Percentiles rank a stretch among this genome's conserved stretches.
These are phyloP conservation scores for Palloptera scutellata DNA, from an alignment of 2,888 invertebrate species.

Conservation along the genomic window DNA sequence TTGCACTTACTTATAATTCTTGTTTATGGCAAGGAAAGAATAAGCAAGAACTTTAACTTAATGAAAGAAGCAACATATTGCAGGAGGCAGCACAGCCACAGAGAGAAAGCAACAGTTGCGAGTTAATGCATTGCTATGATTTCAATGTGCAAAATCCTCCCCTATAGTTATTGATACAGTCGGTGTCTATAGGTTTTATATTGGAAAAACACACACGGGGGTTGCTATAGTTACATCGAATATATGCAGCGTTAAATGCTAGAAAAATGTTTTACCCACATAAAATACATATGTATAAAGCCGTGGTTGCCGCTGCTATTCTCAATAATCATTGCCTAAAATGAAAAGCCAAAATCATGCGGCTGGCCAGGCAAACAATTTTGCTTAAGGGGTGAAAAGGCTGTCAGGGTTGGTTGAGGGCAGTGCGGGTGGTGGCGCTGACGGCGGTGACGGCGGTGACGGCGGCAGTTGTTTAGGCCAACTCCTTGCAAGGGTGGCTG, in stretches of 20 bases:
- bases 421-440: background rate
- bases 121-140: constrained; percentile 15
- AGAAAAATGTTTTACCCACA: constrained; percentile 34
- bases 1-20: too few species aligned
- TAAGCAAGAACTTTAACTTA: constrained; percentile 3
- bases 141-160: constrained; percentile 21
- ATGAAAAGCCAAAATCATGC: too few species aligned
- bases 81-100: constrained; percentile 12
- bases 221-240: constrained; percentile 6
- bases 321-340: too few species aligned
- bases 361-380: too few species aligned
- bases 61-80: constrained; percentile 21
- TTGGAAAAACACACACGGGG: background rate
- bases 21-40: background rate
- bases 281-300: background rate
- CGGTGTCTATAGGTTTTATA: background rate
- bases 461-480: background rate
- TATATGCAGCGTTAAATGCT: constrained; percentile 36
- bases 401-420: background rate
- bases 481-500: too few species aligned
- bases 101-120: constrained; percentile 23
- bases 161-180: background rate
- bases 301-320: too few species aligned
- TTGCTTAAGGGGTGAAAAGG: background rate
- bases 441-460: background rate